Evolutionary conservation across 2,113 vertebrate genomes (phyloP), one percentile per base, ranked within the genome.

Genomic region (Chaenocephalus aceratus): DNA sequence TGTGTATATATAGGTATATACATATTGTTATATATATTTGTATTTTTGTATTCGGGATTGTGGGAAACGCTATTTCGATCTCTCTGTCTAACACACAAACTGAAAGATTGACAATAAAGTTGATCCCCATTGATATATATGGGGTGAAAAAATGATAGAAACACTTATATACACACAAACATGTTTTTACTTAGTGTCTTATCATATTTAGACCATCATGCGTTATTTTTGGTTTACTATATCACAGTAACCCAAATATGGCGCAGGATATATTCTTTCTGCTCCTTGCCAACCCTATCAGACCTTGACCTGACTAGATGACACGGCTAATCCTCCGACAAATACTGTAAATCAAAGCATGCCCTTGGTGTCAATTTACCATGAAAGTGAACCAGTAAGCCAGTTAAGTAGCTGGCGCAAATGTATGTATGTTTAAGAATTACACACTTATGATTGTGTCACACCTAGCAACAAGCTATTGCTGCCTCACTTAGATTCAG

Each of bases 311-410:
- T 65, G 58, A 74, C 57, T 45, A 63, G 44, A 48, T 52, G 72
- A 73, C 75, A 34, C 7, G 23, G 15, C 26, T 44, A 52, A 49
- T 41, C 48, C 72, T 70, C 26, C 11, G 2, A 14, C 45, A 21
- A 61, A 34, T 51, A 21, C 21, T 21, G 21, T 21, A 69, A 77
- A 77, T n/a, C 68, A 57, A 6, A 57, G 59, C 66, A 79, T 70
- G 66, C 66, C 69, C 54, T 7, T 4, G 63, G 84, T 45, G 62
- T 87, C 59, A 44, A 41, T 52, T 83, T 75, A 53, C 83, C 18
- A 73, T 85, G 63, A 30, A 10, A 63, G 72, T 8, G 16, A 51
- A 62, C 23, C 51, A 74, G 11, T 79, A 45, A 85, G 77, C 53
- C 73, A 52, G 26, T 63, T 79, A 57, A 79, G 71, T 60, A 71